A percentile compares a stretch with the other conserved stretches of the same genome.
Evolutionary conservation across 2,113 vertebrate species (phyloP).

Genomic region (Psettodes erumei): DNA sequence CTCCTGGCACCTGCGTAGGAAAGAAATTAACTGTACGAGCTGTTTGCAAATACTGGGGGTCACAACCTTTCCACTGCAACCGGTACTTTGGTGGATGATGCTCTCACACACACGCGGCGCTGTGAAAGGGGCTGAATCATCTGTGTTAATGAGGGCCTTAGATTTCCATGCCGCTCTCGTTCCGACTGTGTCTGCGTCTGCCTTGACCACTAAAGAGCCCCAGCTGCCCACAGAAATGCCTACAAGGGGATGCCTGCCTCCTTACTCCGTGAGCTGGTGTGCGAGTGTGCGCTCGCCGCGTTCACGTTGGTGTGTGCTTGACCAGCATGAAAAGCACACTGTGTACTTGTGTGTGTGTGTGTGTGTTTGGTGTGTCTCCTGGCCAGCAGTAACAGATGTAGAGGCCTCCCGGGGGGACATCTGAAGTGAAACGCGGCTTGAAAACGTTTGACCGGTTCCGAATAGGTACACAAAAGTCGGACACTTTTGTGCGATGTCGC

Average conservation of each 20-base stretch:
- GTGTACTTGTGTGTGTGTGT: conserved; percentile 16
- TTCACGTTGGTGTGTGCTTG: conserved; percentile 30
- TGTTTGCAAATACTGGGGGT: conserved; percentile 49
- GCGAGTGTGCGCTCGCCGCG: conserved; percentile 16
- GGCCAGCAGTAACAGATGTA: conserved; percentile 22
- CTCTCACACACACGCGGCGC: conserved; percentile 18
- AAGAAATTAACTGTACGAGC: conserved; percentile 22
- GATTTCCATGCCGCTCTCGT: conserved; percentile 62
- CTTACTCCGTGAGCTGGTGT: conserved; percentile 34
- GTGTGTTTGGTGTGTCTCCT: conserved; percentile 9
- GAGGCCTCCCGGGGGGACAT: conserved; percentile 20
- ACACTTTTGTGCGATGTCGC: conserved; percentile 9
- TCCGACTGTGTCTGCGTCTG: conserved; percentile 69
- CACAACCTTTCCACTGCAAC: conserved; percentile 49
- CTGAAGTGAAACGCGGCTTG: conserved; percentile 26
- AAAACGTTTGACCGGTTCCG: conserved; percentile 23
- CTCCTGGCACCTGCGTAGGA: conserved; percentile 27
- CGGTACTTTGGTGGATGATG: conserved; percentile 19
- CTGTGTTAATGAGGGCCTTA: conserved; percentile 69
- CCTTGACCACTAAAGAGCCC: conserved; percentile 69
- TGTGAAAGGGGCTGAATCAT: conserved; percentile 73
- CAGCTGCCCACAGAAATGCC: conserved; percentile 72
- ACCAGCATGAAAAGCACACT: conserved; percentile 38
- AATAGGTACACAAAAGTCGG: neutral
- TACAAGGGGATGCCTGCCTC: conserved; percentile 57